Percentiles rank a stretch among this genome's conserved stretches.
Evolutionary conservation across 2,113 vertebrate species (phyloP).

Genomic region (Rhynchopsitta pachyrhyncha): DNA sequence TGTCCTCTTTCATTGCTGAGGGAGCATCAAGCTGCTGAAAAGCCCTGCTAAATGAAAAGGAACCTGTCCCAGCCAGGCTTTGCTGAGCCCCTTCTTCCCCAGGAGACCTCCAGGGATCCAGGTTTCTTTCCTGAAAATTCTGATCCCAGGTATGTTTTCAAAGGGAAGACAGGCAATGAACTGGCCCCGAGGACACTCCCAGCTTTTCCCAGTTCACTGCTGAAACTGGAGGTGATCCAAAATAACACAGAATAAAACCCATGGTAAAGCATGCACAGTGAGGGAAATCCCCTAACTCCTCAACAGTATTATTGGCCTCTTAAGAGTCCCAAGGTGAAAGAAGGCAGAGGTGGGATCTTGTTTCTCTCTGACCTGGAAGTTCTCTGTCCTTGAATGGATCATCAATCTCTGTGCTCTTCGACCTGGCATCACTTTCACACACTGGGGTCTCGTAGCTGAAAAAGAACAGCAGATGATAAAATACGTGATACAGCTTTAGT

Average conservation of each 20-base stretch:
- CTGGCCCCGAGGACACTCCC: not conserved
- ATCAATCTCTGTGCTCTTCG: constrained; percentile 81
- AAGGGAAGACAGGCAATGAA: not conserved
- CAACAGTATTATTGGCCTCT: not conserved
- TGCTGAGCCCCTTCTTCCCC: not conserved
- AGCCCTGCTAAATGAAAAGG: not conserved
- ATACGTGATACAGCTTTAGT: not conserved
- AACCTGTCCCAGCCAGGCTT: not conserved
- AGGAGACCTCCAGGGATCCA: not conserved
- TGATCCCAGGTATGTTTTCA: not conserved
- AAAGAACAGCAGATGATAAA: constrained; percentile 15
- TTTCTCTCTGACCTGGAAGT: constrained; percentile 84
- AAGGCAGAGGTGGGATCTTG: not conserved
- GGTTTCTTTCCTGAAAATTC: not conserved
- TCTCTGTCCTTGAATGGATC: constrained; percentile 93
- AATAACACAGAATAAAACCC: not conserved
- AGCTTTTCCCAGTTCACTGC: not conserved
- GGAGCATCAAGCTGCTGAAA: not conserved
- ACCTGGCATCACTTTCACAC: constrained; percentile 87
- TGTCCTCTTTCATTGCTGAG: not conserved
- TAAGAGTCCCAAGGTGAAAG: not conserved
- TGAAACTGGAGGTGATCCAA: not conserved
- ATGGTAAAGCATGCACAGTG: not conserved
- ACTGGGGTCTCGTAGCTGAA: constrained; percentile 91
- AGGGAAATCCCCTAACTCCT: not conserved